These are phyloP conservation scores for Volucella bombylans DNA, from an alignment of 2,888 invertebrate species.

Conservation along the genomic window DNA sequence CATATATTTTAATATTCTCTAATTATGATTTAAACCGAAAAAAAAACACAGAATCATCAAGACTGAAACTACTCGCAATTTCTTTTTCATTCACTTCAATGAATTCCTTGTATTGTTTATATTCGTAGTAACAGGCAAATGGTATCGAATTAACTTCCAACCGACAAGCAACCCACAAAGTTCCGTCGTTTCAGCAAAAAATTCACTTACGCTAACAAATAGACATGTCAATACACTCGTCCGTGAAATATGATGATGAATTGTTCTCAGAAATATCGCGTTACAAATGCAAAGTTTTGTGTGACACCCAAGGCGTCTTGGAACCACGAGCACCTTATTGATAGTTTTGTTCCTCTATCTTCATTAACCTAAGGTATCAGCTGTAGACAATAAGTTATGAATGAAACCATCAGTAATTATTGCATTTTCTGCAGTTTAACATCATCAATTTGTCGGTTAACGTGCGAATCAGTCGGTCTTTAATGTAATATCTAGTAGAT, in stretches of 20 bases:
- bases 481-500: constrained; percentile 26
- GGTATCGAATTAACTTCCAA: constrained; percentile 43
- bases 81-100: background rate
- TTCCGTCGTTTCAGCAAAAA: constrained; percentile 53
- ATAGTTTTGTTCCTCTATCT: constrained; percentile 47
- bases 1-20: too few relatives aligned
- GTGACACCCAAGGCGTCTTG: constrained; percentile 18
- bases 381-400: constrained; percentile 33
- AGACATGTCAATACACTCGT: constrained; percentile 55
- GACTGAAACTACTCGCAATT: background rate
- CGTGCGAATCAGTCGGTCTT: constrained; percentile 4
- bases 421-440: constrained; percentile 61
- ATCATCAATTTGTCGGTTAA: constrained; percentile 45
- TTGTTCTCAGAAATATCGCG: constrained; percentile 67
- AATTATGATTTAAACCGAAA: too few relatives aligned
- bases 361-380: constrained; percentile 15
- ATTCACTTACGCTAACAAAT: constrained; percentile 44
- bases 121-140: constrained; percentile 14
- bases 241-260: constrained; percentile 68
- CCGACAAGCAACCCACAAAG: constrained; percentile 43
- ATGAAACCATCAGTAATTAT: constrained; percentile 64
- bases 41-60: background rate
- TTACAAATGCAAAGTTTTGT: constrained; percentile 48
- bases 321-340: constrained; percentile 58
- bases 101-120: constrained; percentile 12